Conservation (phyloP, 2,113 vertebrate genomes). For the Hyaena hyaena region DNA sequence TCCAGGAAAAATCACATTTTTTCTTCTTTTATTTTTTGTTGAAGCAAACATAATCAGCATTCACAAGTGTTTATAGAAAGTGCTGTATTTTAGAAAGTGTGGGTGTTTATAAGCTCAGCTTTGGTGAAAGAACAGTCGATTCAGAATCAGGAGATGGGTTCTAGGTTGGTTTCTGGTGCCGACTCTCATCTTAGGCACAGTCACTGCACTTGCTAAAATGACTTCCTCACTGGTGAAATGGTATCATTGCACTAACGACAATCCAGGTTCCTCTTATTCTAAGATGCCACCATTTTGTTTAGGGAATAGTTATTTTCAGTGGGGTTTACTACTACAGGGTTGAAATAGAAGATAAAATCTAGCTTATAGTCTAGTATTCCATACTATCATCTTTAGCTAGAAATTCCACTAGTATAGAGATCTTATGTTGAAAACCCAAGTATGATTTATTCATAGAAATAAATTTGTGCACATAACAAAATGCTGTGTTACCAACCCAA, state of each 20-base stretch:
- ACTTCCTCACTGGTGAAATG: not conserved
- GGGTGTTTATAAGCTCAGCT: not conserved
- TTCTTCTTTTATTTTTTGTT: not conserved
- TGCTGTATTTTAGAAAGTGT: not conserved
- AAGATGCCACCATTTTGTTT: not conserved
- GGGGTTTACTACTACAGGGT: not conserved
- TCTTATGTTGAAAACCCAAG: not conserved
- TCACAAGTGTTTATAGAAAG: constrained; percentile 6
- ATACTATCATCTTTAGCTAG: not conserved
- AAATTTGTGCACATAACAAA: not conserved
- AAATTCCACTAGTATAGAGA: not conserved
- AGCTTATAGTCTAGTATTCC: not conserved
- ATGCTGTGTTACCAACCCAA: not conserved
- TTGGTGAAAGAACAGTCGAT: not conserved
- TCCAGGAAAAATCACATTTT: not conserved
- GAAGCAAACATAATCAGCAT: not conserved
- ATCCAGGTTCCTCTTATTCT: not conserved
- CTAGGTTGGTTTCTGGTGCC: not conserved
- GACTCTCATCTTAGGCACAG: not conserved
- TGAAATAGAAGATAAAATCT: not conserved
- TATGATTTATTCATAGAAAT: not conserved
- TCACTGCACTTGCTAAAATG: not conserved
- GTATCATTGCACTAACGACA: not conserved
- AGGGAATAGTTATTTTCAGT: not conserved
- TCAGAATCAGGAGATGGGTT: not conserved